Evolutionary conservation across 2,888 invertebrate genomes (phyloP), one percentile per base, ranked within the genome.

Genomic region (Megamerina dolium): DNA sequence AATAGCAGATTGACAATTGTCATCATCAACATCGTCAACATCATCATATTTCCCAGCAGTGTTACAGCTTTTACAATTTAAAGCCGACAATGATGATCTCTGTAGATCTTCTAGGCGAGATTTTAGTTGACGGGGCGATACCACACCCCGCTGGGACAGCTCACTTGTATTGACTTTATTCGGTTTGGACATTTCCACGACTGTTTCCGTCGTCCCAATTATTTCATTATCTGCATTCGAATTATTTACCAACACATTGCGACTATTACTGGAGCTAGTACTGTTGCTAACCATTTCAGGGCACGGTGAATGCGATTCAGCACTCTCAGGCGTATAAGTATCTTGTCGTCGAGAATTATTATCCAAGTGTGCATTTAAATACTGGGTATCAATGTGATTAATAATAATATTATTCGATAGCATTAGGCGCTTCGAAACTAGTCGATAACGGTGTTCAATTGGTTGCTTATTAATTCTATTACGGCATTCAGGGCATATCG

Each of bases 321-420:
- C 76, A 65, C 85, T 86, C 59, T 87, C 87, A n/a, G 87, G 87
- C 0, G 87, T 87, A 57, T 87, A 87, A 0, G 87, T 87, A 56
- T 85, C 85, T 39, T 53, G 52, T 18, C 49, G 54, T 23, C 55
- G 41, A 20, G 52, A 50, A 3, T 29, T 20, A 14, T 51, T 53
- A 46, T 65, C 58, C 37, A 59, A 56, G 45, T 56, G 55, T 14
- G 66, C 62, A 45, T 57, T 66, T 1, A 80, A 60, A 19, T 76
- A 60, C 2, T 75, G 74, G 4, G 70, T 73, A 53, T 80, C 79
- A 10, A 78, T 68, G 41, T 76, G 75, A 52, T 78, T 78, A 0
- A 77, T 74, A 45, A 76, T 76, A 12, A 78, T 72, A 45, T 68
- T 62, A 47, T 68, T 64, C 1, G 66, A 55, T 17, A 68, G 52